Evolutionary conservation across 2,888 invertebrate species (phyloP), one percentile per base, ranked within the genome.

Genomic region (Gymnosoma rotundatum): DNA sequence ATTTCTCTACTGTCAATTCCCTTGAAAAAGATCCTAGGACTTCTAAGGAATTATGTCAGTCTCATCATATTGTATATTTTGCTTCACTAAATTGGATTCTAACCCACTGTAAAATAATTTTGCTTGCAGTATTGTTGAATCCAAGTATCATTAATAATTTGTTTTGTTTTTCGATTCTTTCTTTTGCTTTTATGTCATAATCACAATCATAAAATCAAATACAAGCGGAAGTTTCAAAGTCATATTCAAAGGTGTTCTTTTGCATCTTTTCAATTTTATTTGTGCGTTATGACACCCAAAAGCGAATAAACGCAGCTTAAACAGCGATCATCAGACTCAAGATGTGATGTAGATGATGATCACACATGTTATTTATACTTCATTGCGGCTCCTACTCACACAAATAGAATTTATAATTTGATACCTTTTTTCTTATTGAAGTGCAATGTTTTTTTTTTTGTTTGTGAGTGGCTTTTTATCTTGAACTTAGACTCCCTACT

Each of bases 191-290:
- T 66, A 78, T 85, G 86, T 85, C 86, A 83, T 83, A 86, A 87
- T 78, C 85, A 60, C 52, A 73, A 79, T 73, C 79, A 60, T 83
- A 80, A 86, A 83, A 87, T 87, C 87, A 83, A 84, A 87, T 78
- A 86, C 66, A 63, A 86, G 86, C 87, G 86, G 86, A 87, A 86
- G 85, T 87, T 86, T 83, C 83, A 86, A 86, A 83, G 85, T 78
- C 42, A 50, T 52, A 54, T 73, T 50, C 58, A 58, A 70, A 58
- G 58, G 70, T 76, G 75, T 70, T 70, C 70, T 50, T 70, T 70
- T 50, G 20, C 10, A 48, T n/a, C 48, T 63, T 63, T 63, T 63
- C 61, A 20, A 60, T 52, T 38, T 61, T 36, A 69, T 32, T 64
- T 78, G 52, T 78, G 66, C 52, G 42, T 48, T 66, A 16, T 60